These are phyloP conservation scores for Ectropis grisescens DNA, from an alignment of 1,140 invertebrate species.

Conservation along the genomic window DNA sequence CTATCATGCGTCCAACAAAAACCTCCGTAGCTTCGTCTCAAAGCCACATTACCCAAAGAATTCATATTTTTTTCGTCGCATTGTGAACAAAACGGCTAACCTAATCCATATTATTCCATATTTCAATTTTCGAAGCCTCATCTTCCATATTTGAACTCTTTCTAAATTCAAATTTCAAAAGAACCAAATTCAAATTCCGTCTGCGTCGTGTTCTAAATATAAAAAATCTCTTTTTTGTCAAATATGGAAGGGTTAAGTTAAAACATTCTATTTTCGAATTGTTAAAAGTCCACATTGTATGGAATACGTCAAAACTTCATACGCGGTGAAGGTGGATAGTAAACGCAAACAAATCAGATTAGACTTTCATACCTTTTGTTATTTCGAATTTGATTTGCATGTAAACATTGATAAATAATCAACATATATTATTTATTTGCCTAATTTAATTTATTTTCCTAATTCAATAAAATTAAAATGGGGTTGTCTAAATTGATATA, in stretches of 20 bases:
- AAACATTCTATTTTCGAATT: slow-evolving; percentile 69
- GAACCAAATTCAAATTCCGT: slow-evolving; percentile 53
- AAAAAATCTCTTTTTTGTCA: slow-evolving; percentile 66
- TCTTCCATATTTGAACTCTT: slow-evolving; percentile 56
- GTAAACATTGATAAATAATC: too few relatives aligned
- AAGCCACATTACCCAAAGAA: too few relatives aligned
- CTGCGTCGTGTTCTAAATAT: slow-evolving; percentile 64
- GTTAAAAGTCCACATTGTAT: slow-evolving; percentile 68
- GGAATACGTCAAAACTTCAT: slow-evolving; percentile 65
- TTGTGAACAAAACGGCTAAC: too few relatives aligned
- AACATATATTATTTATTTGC: too few relatives aligned
- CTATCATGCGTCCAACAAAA: too few relatives aligned
- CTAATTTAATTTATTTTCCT: too few relatives aligned
- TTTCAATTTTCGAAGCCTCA: slow-evolving; percentile 41
- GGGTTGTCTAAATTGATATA: too few relatives aligned
- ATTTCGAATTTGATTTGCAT: too few relatives aligned
- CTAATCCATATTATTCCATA: slow-evolving; percentile 53
- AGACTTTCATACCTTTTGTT: too few relatives aligned
- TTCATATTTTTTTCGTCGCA: too few relatives aligned
- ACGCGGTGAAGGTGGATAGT: slow-evolving; percentile 20
- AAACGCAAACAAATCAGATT: slow-evolving; percentile 7
- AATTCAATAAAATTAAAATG: too few relatives aligned
- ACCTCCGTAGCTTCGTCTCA: too few relatives aligned
- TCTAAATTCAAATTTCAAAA: slow-evolving; percentile 50
- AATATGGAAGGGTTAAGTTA: slow-evolving; percentile 70